These are phyloP conservation scores for Noctua comes DNA, from an alignment of 2,888 invertebrate species.

Conservation along the genomic window DNA sequence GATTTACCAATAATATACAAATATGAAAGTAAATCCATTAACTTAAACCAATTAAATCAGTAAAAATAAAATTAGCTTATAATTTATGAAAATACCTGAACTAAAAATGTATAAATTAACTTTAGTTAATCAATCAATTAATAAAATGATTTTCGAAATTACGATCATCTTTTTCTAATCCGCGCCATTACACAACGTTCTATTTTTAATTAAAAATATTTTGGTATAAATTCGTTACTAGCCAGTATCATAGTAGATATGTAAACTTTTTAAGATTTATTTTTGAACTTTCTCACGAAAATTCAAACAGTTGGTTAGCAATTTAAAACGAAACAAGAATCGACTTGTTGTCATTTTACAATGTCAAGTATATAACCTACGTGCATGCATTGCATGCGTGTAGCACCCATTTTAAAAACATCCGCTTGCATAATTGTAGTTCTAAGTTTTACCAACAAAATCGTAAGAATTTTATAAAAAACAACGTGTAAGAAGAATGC, in stretches of 20 bases:
- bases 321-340: conserved; percentile 2
- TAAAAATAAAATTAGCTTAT: neutral
- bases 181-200: conserved; percentile 9
- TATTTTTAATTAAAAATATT: conserved; percentile 26
- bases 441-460: neutral
- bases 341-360: neutral
- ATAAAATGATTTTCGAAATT: neutral
- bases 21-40: conserved; percentile 3
- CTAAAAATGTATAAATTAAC: neutral
- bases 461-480: neutral
- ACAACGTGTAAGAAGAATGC: conserved; percentile 16
- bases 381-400: neutral
- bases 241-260: conserved; percentile 5
- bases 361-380: conserved; percentile 9
- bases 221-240: neutral
- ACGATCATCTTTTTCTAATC: neutral
- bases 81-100: neutral
- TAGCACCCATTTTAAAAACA: neutral
- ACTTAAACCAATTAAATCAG: neutral
- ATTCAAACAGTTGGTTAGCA: neutral
- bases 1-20: neutral
- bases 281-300: neutral
- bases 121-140: neutral
- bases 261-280: conserved; percentile 7
- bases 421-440: neutral